Evolutionary conservation across 2,797 vertebrate species (phyloP).

Genomic region (Spea hammondii): DNA sequence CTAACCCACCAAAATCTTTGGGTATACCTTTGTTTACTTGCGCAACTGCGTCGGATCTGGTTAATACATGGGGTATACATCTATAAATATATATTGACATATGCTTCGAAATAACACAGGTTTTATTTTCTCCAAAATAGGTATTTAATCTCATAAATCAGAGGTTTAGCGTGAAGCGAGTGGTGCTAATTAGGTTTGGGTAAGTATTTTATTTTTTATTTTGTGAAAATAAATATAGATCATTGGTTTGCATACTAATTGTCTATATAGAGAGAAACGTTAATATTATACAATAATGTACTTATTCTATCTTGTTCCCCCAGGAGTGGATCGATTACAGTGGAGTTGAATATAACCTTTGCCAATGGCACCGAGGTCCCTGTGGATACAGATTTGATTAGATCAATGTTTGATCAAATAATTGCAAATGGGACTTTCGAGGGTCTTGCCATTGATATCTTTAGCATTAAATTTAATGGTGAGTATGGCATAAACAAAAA

Average conservation of each 20-base stretch:
- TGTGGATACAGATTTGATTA: neutral
- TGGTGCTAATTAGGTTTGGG: neutral
- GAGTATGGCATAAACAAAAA: neutral
- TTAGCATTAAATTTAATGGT: conserved; percentile 17
- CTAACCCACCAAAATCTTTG: no score
- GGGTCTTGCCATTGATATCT: neutral
- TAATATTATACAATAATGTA: neutral
- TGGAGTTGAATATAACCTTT: neutral
- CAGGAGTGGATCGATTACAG: neutral
- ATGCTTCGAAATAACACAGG: no score
- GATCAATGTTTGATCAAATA: neutral
- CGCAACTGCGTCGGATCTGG: no score
- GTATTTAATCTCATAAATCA: neutral
- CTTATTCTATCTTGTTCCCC: neutral
- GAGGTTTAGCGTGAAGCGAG: neutral
- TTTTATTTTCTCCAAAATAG: neutral
- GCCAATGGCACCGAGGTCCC: neutral
- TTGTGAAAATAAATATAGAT: no score
- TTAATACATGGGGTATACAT: no score
- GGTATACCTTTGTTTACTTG: no score
- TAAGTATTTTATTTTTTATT: neutral
- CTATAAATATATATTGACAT: no score
- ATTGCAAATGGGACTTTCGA: neutral
- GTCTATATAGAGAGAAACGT: no score
- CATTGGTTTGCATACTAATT: no score